phyloP scores from a whole-genome alignment of 2,113 vertebrate genomes.

The Noturus placidus region DNA sequence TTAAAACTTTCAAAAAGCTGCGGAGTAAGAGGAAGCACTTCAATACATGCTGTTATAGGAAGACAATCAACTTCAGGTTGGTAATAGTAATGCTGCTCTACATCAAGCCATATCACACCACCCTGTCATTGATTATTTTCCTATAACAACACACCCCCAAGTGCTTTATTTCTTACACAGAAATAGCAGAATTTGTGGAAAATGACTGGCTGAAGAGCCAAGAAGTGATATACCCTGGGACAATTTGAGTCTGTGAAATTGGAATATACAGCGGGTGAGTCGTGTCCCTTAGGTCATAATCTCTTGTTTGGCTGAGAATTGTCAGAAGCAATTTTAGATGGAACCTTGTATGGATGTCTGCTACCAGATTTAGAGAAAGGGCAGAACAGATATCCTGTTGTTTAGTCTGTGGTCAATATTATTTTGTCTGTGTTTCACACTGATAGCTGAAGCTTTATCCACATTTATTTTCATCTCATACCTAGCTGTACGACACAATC shows the following conservation, averaged over 20 bases:
- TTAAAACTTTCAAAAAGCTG: neutral
- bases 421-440: neutral
- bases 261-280: neutral
- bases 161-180: neutral
- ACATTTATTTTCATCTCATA: neutral
- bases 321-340: constrained; percentile 1
- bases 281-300: neutral
- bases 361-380: neutral
- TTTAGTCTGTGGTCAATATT: neutral
- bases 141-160: neutral
- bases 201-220: neutral
- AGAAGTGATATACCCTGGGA: neutral
- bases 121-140: neutral
- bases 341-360: neutral
- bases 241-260: neutral
- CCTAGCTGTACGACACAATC: neutral
- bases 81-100: neutral
- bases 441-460: neutral
- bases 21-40: neutral
- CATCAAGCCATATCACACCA: neutral
- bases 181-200: neutral
- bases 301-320: constrained; percentile 2
- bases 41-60: neutral
- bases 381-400: constrained; percentile 1
- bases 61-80: neutral